Conservation (phyloP, 2,888 invertebrate genomes). For the Pachydiplax longipennis region DNA sequence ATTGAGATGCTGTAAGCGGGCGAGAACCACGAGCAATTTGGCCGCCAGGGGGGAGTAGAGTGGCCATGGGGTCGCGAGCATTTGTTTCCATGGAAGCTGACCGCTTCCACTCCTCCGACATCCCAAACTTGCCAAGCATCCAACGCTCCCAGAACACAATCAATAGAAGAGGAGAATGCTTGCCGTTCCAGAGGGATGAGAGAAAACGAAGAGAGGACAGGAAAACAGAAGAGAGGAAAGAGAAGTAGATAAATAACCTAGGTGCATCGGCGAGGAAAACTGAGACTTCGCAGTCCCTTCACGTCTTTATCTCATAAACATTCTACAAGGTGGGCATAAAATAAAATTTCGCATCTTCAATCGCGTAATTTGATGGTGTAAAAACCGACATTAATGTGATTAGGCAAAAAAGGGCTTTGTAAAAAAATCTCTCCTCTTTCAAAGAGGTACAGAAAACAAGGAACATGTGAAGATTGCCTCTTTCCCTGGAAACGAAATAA, state of each 20-base stretch:
- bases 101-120: constrained; percentile 40
- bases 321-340: no score
- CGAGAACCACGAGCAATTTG: constrained; percentile 40
- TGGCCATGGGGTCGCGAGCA: constrained; percentile 9
- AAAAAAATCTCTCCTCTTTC: no score
- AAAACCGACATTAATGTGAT: no score
- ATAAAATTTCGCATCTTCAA: no score
- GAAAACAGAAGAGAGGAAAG: not conserved
- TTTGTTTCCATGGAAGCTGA: constrained; percentile 43
- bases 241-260: not conserved
- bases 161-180: constrained; percentile 16
- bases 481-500: no score
- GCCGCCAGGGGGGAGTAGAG: not conserved
- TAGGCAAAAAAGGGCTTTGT: no score
- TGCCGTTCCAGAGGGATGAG: not conserved
- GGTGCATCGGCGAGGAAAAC: not conserved
- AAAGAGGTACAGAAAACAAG: no score
- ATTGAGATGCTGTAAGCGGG: constrained; percentile 43
- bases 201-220: not conserved
- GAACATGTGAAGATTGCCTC: no score
- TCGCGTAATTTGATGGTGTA: no score
- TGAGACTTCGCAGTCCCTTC: not conserved
- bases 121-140: constrained; percentile 25
- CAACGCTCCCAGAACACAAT: constrained; percentile 36
- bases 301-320: no score